phyloP scores from a whole-genome alignment of 92 coral and sea anemone species.

The Hydrozoanthus gracilis region DNA sequence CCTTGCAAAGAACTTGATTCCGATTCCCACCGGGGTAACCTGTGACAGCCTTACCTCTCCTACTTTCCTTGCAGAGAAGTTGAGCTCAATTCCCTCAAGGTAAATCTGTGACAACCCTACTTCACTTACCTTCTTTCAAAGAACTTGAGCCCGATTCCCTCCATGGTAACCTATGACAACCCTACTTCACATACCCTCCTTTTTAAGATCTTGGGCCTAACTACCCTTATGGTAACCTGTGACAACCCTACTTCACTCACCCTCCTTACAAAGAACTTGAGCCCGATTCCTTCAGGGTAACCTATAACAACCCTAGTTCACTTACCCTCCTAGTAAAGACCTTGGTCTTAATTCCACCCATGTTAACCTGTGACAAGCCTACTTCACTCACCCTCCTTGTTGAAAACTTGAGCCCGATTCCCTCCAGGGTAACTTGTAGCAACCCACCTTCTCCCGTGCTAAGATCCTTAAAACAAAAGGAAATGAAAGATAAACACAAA shows the following conservation, averaged over 20 bases:
- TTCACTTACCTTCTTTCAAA: not conserved
- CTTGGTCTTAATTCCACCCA: too few species aligned
- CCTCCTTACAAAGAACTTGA: slow-evolving; percentile 66
- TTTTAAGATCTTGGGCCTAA: slow-evolving; percentile 78
- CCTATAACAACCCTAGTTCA: slow-evolving; percentile 86
- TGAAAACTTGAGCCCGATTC: slow-evolving; percentile 91
- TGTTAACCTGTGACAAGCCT: slow-evolving; percentile 91
- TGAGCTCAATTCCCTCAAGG: too few species aligned
- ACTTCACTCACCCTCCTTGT: slow-evolving; percentile 56
- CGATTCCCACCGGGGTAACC: slow-evolving; percentile 98
- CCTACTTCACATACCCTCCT: too few species aligned
- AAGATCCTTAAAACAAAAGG: slow-evolving; percentile 65
- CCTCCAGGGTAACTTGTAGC: slow-evolving; percentile 96
- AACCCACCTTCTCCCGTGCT: slow-evolving; percentile 82
- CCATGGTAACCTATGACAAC: too few species aligned
- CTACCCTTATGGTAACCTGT: slow-evolving; percentile 96
- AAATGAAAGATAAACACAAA: too few species aligned
- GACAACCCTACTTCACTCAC: slow-evolving; percentile 75
- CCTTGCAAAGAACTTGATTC: slow-evolving; percentile 73
- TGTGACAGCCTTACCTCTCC: slow-evolving; percentile 81
- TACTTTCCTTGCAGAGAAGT: slow-evolving; percentile 20
- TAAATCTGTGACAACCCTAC: too few species aligned
- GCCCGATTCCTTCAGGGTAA: slow-evolving; percentile 96
- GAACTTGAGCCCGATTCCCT: too few species aligned
- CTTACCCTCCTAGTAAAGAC: slow-evolving; percentile 16